Percentiles rank a stretch among this genome's conserved stretches.
These are phyloP conservation scores for Eospalax fontanierii DNA, from an alignment of 2,797 vertebrate species.

Conservation along the genomic window DNA sequence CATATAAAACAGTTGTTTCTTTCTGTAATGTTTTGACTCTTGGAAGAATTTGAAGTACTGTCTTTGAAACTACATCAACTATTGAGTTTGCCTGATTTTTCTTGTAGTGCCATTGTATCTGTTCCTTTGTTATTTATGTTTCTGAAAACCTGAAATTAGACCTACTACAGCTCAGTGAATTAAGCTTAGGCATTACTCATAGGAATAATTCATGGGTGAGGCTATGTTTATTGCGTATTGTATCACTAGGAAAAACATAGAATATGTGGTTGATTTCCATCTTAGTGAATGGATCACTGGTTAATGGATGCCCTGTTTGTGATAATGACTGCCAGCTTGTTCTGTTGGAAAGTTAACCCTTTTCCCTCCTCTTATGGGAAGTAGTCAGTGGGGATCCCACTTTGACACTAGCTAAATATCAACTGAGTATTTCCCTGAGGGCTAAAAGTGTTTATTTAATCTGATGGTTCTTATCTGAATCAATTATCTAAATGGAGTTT, in stretches of 20 bases:
- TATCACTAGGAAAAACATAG: neutral
- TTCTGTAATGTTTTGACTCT: neutral
- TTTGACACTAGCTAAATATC: conserved; percentile 15
- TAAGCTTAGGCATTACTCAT: neutral
- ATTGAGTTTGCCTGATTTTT: conserved; percentile 1
- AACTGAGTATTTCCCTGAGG: neutral
- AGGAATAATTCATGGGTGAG: neutral
- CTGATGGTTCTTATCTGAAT: conserved; percentile 33
- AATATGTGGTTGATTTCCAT: neutral
- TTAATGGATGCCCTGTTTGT: conserved; percentile 42
- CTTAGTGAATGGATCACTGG: neutral
- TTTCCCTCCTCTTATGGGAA: neutral
- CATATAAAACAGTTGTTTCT: neutral
- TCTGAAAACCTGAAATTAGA: conserved; percentile 54
- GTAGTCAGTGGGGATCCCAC: neutral
- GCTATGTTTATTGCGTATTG: neutral
- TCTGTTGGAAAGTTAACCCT: conserved; percentile 18
- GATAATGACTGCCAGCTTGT: neutral
- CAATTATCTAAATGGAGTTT: neutral
- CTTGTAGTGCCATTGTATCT: neutral
- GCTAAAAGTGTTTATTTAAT: conserved; percentile 15
- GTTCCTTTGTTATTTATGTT: neutral
- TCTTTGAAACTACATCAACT: neutral
- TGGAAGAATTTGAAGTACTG: neutral
- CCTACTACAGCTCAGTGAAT: conserved; percentile 7